Evolutionary conservation across 2,797 vertebrate species (phyloP).

Genomic region (Siniperca undulata): DNA sequence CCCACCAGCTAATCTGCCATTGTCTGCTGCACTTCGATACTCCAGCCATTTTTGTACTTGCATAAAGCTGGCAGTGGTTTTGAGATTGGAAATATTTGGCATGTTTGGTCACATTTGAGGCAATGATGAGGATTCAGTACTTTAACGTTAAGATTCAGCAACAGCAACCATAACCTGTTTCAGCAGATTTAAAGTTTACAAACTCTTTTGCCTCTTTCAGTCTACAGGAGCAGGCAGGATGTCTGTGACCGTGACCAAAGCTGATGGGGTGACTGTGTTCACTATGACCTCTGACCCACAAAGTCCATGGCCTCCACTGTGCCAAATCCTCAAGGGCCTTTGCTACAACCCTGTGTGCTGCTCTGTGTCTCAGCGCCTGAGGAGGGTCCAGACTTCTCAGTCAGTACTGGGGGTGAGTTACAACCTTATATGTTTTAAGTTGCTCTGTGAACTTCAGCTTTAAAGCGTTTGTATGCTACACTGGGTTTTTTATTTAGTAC

Average conservation of each 20-base stretch:
- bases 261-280: constrained; percentile 75
- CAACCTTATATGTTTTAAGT: not conserved
- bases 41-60: not conserved
- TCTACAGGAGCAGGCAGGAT: constrained; percentile 63
- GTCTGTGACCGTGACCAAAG: constrained; percentile 66
- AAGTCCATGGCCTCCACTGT: constrained; percentile 73
- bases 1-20: not conserved
- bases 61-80: too few species aligned
- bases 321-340: constrained; percentile 73
- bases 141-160: too few species aligned
- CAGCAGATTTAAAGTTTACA: not conserved
- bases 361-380: constrained; percentile 63
- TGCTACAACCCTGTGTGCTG: constrained; percentile 80
- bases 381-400: constrained; percentile 41
- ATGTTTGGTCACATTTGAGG: too few species aligned
- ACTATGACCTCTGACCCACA: constrained; percentile 71
- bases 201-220: constrained; percentile 4
- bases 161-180: too few species aligned
- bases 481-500: too few species aligned
- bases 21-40: not conserved
- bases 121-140: too few species aligned
- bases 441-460: not conserved
- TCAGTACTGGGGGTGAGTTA: constrained; percentile 72
- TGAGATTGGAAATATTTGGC: too few species aligned
- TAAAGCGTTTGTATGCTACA: too few species aligned